Percentiles rank a stretch among this genome's conserved stretches.
phyloP scores from a whole-genome alignment of 2,797 vertebrate genomes.

The Zenarchopterus dispar region DNA sequence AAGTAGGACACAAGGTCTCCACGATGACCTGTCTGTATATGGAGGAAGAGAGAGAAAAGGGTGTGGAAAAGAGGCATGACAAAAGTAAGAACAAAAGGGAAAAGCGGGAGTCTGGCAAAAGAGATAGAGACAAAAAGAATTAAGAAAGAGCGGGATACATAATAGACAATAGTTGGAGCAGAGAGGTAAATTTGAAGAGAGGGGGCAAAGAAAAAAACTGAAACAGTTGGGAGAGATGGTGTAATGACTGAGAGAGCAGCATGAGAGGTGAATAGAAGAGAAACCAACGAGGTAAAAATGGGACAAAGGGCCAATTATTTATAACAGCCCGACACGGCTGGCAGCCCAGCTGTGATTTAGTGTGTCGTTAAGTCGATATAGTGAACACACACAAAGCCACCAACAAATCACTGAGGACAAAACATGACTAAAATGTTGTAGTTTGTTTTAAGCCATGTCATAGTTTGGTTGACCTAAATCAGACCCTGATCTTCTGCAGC shows the following conservation, averaged over 20 bases:
- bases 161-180: conserved; percentile 11
- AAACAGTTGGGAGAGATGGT: conserved; percentile 12
- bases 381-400: conserved; percentile 30
- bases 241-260: conserved; percentile 41
- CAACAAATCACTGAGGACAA: conserved; percentile 25
- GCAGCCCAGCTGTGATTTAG: conserved; percentile 47
- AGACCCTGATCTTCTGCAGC: not conserved
- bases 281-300: conserved; percentile 67
- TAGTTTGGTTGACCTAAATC: not conserved
- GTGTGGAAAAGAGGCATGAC: conserved; percentile 8
- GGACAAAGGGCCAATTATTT: conserved; percentile 80
- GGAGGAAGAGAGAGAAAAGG: conserved; percentile 10
- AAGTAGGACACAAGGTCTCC: conserved; percentile 73
- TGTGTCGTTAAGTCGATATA: conserved; percentile 33
- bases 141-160: conserved; percentile 15
- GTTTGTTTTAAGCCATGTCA: conserved; percentile 6
- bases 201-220: conserved; percentile 27
- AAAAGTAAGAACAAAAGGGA: conserved; percentile 13
- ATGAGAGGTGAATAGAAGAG: conserved; percentile 39
- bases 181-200: conserved; percentile 5
- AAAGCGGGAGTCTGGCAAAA: conserved; percentile 4
- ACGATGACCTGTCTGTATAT: conserved; percentile 50
- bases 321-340: conserved; percentile 59
- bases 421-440: conserved; percentile 5
- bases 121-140: conserved; percentile 5